phyloP scores from a whole-genome alignment of 2,888 invertebrate genomes.

The Lapara coniferarum region DNA sequence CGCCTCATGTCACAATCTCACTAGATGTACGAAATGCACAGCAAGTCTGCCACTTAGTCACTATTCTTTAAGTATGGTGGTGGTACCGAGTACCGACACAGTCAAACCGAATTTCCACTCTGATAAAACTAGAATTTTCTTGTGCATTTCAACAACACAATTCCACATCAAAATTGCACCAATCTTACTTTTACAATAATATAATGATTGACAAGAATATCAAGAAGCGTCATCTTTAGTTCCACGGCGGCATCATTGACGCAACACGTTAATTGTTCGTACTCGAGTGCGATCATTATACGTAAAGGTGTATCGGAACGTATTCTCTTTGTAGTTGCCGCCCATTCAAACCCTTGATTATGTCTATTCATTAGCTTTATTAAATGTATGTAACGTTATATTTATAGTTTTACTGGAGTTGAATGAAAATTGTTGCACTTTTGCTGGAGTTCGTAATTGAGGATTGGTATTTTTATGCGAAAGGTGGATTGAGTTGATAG shows the following conservation, averaged over 20 bases:
- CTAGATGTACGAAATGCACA: no score
- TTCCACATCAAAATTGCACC: no score
- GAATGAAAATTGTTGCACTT: constrained; percentile 14
- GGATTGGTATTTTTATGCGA: constrained; percentile 10
- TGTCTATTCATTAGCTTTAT: constrained; percentile 49
- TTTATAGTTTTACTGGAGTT: constrained; percentile 19
- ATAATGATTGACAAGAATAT: neutral
- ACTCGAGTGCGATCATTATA: constrained; percentile 27
- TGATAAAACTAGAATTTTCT: no score
- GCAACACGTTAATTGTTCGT: constrained; percentile 29
- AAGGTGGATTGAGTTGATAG: neutral
- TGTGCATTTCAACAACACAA: no score
- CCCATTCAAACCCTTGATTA: constrained; percentile 62
- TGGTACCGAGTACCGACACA: no score
- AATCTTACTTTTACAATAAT: neutral
- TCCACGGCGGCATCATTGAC: constrained; percentile 23
- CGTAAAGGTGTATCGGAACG: constrained; percentile 39
- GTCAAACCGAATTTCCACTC: no score
- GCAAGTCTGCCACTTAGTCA: no score
- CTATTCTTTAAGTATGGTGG: no score
- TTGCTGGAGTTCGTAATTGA: neutral
- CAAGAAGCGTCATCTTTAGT: constrained; percentile 11
- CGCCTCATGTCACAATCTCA: no score
- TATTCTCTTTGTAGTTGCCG: constrained; percentile 61
- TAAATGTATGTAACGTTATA: constrained; percentile 26